Evolutionary conservation across 2,113 vertebrate species (phyloP).

Genomic region (Pteropus alecto): DNA sequence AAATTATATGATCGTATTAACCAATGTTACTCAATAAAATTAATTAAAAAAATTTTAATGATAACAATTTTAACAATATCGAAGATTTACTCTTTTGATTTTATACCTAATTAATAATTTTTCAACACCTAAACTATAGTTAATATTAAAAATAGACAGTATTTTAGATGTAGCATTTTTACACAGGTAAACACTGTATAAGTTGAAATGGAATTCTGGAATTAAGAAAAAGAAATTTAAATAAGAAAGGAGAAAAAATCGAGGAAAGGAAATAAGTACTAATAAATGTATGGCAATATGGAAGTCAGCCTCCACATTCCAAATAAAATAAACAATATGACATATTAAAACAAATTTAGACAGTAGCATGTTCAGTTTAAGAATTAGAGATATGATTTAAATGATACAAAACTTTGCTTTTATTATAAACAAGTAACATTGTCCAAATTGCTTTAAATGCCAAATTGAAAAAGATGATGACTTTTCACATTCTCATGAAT

Average conservation of each 20-base stretch:
- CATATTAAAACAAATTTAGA: conserved; percentile 30
- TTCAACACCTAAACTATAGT: background rate
- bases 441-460: background rate
- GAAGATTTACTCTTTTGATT: background rate
- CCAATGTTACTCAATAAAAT: too few species aligned
- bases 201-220: background rate
- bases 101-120: background rate
- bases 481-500: background rate
- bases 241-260: too few species aligned
- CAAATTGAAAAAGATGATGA: background rate
- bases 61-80: background rate
- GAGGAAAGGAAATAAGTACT: background rate
- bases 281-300: background rate
- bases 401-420: background rate
- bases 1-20: too few species aligned
- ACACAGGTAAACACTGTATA: background rate
- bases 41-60: too few species aligned
- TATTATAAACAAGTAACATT: background rate
- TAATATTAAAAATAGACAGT: background rate
- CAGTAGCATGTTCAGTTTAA: background rate
- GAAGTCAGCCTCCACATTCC: background rate
- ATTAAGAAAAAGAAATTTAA: background rate
- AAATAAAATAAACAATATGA: background rate
- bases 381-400: background rate
- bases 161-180: background rate